Evolutionary conservation across 1,140 invertebrate species (phyloP).

Genomic region (Trichonephila inaurata): DNA sequence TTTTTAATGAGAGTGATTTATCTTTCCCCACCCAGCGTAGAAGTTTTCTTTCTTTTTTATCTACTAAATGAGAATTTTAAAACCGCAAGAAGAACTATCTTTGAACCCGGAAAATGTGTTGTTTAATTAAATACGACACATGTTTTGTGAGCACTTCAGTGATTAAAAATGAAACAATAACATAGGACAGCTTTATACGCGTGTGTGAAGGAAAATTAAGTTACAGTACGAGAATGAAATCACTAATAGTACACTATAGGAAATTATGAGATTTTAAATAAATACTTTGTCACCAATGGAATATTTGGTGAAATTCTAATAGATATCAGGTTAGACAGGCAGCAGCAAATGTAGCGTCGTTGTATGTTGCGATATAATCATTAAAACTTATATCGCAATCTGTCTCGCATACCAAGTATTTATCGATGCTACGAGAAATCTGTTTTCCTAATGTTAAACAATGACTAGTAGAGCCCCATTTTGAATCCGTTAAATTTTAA

Average conservation of each 20-base stretch:
- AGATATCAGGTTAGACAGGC: too few species aligned
- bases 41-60: not conserved
- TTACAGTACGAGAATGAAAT: not conserved
- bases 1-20: constrained; percentile 42
- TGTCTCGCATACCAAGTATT: too few species aligned
- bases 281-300: not conserved
- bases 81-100: constrained; percentile 11
- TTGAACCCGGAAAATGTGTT: not conserved
- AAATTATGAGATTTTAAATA: not conserved
- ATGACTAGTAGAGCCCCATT: too few species aligned
- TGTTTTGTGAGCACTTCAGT: not conserved
- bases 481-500: too few species aligned
- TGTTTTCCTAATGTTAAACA: too few species aligned
- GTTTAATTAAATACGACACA: constrained; percentile 48
- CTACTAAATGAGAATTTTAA: not conserved
- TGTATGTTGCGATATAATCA: not conserved
- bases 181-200: not conserved
- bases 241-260: not conserved
- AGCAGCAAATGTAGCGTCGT: not conserved
- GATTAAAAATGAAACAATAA: constrained; percentile 32
- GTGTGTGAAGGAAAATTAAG: not conserved
- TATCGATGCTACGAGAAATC: too few species aligned
- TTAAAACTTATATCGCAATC: not conserved
- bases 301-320: not conserved
- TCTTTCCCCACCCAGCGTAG: constrained; percentile 1